A percentile compares a stretch with the other conserved stretches of the same genome.
Evolutionary conservation across 2,113 vertebrate genomes (phyloP).

Genomic region (Cnemophilus loriae): DNA sequence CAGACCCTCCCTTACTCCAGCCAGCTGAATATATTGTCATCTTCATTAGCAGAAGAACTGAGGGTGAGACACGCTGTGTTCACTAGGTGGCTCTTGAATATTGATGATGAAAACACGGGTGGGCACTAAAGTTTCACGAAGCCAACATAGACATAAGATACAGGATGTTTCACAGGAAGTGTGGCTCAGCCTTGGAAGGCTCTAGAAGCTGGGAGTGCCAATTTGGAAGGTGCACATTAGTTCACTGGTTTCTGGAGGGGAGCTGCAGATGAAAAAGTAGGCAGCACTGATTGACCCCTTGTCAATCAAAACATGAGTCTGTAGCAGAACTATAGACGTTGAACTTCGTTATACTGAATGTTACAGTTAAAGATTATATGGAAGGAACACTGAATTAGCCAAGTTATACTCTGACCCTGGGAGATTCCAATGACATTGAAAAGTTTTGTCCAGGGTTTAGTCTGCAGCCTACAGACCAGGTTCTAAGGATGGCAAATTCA

Average conservation of each 20-base stretch:
- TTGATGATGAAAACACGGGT: background rate
- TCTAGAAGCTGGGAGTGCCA: background rate
- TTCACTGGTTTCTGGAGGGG: background rate
- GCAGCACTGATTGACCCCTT: background rate
- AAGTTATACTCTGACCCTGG: background rate
- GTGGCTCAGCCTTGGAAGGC: background rate
- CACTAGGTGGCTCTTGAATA: background rate
- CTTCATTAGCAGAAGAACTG: background rate
- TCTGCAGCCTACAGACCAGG: background rate
- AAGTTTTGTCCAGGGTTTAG: background rate
- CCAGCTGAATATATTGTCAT: background rate
- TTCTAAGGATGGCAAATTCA: background rate
- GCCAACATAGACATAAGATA: background rate
- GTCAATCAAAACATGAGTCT: background rate
- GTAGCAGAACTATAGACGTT: background rate
- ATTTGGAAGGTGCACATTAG: background rate
- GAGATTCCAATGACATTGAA: background rate
- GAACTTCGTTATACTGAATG: background rate
- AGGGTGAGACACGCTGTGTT: background rate
- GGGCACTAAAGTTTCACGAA: background rate
- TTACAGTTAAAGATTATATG: background rate
- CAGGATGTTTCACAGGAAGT: background rate
- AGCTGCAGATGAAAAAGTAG: background rate
- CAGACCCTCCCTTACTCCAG: background rate
- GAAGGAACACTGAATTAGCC: background rate